Evolutionary conservation across 1,140 invertebrate species (phyloP), one percentile per base, ranked within the genome.

Genomic region (Venustaconcha ellipsiformis): DNA sequence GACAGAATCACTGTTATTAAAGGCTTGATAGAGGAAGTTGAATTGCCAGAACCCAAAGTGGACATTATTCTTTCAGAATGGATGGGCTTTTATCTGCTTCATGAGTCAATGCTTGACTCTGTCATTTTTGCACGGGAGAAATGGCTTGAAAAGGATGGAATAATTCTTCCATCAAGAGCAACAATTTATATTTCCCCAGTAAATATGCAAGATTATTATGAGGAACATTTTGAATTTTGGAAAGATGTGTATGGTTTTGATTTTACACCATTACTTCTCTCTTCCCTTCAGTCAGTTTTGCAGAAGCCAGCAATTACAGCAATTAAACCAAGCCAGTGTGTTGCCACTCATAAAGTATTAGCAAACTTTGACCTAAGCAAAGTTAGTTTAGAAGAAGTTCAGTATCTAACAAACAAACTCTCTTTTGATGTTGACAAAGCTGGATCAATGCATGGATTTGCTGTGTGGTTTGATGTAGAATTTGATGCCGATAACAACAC

Each of bases 71-170:
- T 90, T 37, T 89, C 88, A 3, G 90, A 90, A 82, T 90, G 90
- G 90, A 90, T 90, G 90, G 90, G 89, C 0, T 90, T 89, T 72
- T 90, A 89, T 73, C 79, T 90, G 11, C 79, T 90, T 1, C 89
- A 89, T 76, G 90, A 90, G 71, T 89, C 86, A 0, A 90, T 90
- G 90, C 71, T 90, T 17, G 88, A 90, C 58, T 89, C 89, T 6
- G 88, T 90, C 11, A 78, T 90, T 11, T 86, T 78, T 74, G 89
- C 89, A 0, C 64, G 89, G 62, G 85, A 90, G 69, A 84, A 84
- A 72, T 90, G 85, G 75, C 79, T 90, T 14, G 78, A 80, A 1
- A 66, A 75, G 26, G 81, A 83, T 74, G 87, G 88, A 12, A 74
- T 87, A 5, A 81, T 89, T 72, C 70, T 86, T 15, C 88, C 88